Evolutionary conservation across 2,888 invertebrate species (phyloP), one percentile per base, ranked within the genome.

Genomic region (Callyntrura guangdongensis): DNA sequence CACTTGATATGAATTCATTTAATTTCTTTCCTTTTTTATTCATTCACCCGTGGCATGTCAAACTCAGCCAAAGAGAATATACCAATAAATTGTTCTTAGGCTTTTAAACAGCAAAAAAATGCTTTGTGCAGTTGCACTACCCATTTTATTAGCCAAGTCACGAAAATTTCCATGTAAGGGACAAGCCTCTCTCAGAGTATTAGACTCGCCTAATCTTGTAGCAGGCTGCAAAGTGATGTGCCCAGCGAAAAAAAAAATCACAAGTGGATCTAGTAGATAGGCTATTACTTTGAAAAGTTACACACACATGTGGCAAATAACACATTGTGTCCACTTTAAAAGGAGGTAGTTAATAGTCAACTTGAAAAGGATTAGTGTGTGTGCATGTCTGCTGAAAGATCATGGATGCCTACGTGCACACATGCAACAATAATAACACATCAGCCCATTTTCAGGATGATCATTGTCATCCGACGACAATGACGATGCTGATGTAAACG

Each of bases 131-230:
- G 17, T 17, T 53, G 53, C 9, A 53, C 53, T 53, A 45, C 20
- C 77, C 49, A 79, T 1, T 56, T 79, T 56, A 25, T 53, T 25
- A 83, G 67, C 14, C 84, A 56, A 56, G 69, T 79, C 84, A 84
- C 67, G 84, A 84, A 53, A 45, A 56, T 56, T n/a, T 74, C 85
- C 85, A 85, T 85, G 36, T 85, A 85, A 56, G 85, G 85, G 69
- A 69, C 27, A 27, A 36, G 56, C 47, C 53, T 2, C 17, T 77
- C 77, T 47, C 20, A 14, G 20, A 20, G 47, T 27, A 69, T 69
- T 36, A 36, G 36, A 36, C 3, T 36, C 36, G 36, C 36, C 36
- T 36, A 2, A 36, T 36, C 36, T 36, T 36, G 36, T 36, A 4
- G 36, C 6, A 36, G 3, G 6, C 36, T 36, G 2, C 3, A 36